A percentile compares a stretch with the other conserved stretches of the same genome.
These are phyloP conservation scores for Microcebus lehilahytsara DNA, from an alignment of 2,113 vertebrate species.

Conservation along the genomic window DNA sequence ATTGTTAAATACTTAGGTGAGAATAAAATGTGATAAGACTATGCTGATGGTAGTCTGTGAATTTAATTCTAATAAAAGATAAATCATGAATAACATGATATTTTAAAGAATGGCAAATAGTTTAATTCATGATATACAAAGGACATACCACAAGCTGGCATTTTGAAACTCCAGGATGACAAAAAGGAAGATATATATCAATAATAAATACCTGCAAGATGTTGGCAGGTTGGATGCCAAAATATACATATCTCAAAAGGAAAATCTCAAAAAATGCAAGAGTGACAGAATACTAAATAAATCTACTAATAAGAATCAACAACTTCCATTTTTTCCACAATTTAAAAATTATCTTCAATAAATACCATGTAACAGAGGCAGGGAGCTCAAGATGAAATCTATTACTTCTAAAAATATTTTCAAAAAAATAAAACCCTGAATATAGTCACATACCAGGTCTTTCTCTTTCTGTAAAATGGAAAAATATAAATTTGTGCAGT, in stretches of 20 bases:
- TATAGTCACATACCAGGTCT: neutral
- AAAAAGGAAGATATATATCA: constrained; percentile 27
- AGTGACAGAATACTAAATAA: neutral
- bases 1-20: constrained; percentile 64
- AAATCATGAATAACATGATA: constrained; percentile 42
- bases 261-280: neutral
- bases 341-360: constrained; percentile 57
- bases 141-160: constrained; percentile 56
- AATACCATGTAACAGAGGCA: neutral
- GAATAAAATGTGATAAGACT: constrained; percentile 54
- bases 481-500: neutral
- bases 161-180: constrained; percentile 58
- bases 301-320: constrained; percentile 44
- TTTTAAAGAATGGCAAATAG: constrained; percentile 68
- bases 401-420: constrained; percentile 18
- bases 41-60: neutral
- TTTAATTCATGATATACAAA: constrained; percentile 68
- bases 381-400: neutral
- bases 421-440: neutral
- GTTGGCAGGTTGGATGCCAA: constrained; percentile 22
- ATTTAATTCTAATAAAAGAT: constrained; percentile 62
- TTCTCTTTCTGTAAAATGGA: neutral
- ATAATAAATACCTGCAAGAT: constrained; percentile 20
- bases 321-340: neutral
- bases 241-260: neutral